Percentiles rank a stretch among this genome's conserved stretches.
Evolutionary conservation across 2,797 vertebrate genomes (phyloP).

Genomic region (Rhinella marina): DNA sequence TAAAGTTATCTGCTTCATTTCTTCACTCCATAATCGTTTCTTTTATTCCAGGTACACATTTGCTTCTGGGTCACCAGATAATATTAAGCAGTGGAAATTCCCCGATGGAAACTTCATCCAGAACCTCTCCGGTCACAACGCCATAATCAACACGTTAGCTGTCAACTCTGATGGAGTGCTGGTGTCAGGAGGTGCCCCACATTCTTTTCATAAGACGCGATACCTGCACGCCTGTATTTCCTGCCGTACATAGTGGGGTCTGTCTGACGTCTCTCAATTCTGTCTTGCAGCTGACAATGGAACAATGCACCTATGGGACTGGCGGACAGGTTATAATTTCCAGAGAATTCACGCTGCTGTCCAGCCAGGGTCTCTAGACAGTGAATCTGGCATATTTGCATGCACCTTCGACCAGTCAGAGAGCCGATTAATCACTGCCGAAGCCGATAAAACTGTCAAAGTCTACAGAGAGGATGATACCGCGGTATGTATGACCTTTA

Average conservation of each 20-base stretch:
- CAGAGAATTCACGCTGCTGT: constrained; percentile 97
- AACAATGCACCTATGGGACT: constrained; percentile 98
- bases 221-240: neutral
- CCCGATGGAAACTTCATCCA: constrained; percentile 98
- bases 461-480: constrained; percentile 96
- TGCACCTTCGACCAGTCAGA: constrained; percentile 94
- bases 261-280: constrained; percentile 45
- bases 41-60: constrained; percentile 90
- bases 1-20: constrained; percentile 29
- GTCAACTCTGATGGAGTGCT: constrained; percentile 96
- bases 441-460: constrained; percentile 99
- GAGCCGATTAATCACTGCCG: constrained; percentile 91
- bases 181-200: constrained; percentile 91
- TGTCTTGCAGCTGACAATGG: constrained; percentile 90
- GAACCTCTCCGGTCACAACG: constrained; percentile 97
- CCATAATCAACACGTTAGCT: constrained; percentile 95
- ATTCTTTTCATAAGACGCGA: neutral
- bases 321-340: constrained; percentile 99
- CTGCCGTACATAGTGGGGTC: neutral
- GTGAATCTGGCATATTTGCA: constrained; percentile 97
- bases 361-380: constrained; percentile 96
- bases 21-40: neutral
- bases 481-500: constrained; percentile 78
- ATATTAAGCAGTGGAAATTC: constrained; percentile 99
- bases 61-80: constrained; percentile 98